phyloP scores from a whole-genome alignment of 1,140 invertebrate genomes.

The Piezodorus guildinii region DNA sequence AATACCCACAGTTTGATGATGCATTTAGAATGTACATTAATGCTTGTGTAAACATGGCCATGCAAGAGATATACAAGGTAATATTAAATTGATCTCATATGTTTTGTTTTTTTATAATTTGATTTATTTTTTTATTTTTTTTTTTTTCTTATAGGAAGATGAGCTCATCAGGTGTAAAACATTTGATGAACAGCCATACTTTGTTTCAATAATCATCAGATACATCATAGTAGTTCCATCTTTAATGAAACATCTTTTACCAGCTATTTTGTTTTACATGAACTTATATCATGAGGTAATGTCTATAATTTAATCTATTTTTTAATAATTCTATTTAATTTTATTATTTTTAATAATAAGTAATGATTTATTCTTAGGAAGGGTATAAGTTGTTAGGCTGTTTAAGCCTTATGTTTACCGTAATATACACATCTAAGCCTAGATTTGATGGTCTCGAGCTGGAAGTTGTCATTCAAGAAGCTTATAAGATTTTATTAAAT shows the following conservation, averaged over 20 bases:
- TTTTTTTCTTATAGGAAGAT: neutral
- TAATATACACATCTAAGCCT: neutral
- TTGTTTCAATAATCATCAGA: neutral
- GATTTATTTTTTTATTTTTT: neutral
- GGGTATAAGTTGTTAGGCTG: neutral
- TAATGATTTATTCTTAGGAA: neutral
- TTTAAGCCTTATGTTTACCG: neutral
- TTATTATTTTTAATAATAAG: neutral
- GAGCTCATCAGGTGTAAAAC: neutral
- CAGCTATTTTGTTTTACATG: neutral
- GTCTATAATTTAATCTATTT: neutral
- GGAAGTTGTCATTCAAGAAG: neutral
- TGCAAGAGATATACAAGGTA: conserved; percentile 2
- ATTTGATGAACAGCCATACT: neutral
- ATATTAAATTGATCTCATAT: neutral
- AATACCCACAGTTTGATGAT: neutral
- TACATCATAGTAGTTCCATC: neutral
- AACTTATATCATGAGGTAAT: neutral
- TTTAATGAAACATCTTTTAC: neutral
- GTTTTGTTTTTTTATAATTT: neutral
- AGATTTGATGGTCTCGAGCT: neutral
- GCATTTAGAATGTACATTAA: neutral
- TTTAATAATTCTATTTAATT: neutral
- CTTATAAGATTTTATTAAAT: too few species aligned
- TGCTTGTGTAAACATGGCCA: neutral